Evolutionary conservation across 2,113 vertebrate genomes (phyloP).

Genomic region (Tapirus terrestris): DNA sequence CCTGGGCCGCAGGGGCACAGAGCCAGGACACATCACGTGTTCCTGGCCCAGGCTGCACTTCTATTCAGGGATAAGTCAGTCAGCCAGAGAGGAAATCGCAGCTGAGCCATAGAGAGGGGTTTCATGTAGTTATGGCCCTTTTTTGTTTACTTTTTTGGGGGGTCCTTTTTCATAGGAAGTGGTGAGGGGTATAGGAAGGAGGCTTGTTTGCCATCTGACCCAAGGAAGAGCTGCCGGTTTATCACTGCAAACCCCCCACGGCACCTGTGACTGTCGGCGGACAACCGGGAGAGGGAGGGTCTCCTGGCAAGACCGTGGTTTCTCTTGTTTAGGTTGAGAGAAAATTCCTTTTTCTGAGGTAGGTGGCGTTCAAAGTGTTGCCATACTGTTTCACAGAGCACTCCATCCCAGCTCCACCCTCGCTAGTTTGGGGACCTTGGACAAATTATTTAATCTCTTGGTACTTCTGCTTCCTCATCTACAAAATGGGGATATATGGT

Average conservation of each 20-base stretch:
- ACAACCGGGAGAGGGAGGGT: neutral
- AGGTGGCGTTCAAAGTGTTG: neutral
- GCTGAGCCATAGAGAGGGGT: conserved; percentile 75
- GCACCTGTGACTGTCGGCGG: neutral
- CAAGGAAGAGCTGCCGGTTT: neutral
- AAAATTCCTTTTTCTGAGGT: neutral
- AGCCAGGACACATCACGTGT: conserved; percentile 80
- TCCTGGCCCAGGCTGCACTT: conserved; percentile 71
- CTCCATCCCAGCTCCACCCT: neutral
- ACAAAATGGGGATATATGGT: neutral
- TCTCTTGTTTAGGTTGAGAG: neutral
- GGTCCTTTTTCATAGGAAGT: neutral
- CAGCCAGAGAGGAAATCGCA: conserved; percentile 78
- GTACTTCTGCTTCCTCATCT: too few species aligned
- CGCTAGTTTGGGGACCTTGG: neutral
- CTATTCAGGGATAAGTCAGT: conserved; percentile 79
- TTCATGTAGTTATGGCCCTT: conserved; percentile 74
- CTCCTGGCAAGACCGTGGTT: neutral
- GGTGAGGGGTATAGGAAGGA: neutral
- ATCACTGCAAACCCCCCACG: neutral
- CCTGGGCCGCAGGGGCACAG: conserved; percentile 70
- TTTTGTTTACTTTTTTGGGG: neutral
- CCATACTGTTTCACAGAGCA: neutral
- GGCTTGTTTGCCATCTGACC: neutral
- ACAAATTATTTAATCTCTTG: neutral